Conservation (phyloP, 2,888 invertebrate species). For the Diaprepes abbreviatus region DNA sequence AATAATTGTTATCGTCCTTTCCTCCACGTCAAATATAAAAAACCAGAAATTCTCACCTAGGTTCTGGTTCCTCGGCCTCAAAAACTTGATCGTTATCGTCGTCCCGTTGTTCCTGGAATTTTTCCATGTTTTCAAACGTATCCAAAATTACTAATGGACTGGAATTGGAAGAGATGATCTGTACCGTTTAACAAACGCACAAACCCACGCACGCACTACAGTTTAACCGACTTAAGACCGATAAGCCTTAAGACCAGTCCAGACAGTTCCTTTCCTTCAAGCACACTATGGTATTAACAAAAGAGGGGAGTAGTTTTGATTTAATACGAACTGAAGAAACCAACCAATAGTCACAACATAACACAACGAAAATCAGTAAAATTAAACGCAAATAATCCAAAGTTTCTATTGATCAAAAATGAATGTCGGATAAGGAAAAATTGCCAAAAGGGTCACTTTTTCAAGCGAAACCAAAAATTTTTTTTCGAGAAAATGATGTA, state of each 20-base stretch:
- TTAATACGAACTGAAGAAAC: conserved; percentile 40
- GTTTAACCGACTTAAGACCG: conserved; percentile 59
- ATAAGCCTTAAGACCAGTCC: conserved; percentile 60
- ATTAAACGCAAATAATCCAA: conserved; percentile 47
- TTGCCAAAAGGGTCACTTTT: conserved; percentile 68
- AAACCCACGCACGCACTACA: conserved; percentile 49
- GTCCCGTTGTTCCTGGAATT: conserved; percentile 80
- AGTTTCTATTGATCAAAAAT: conserved; percentile 35
- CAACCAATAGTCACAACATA: conserved; percentile 57
- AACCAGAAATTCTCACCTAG: conserved; percentile 67
- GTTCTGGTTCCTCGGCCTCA: conserved; percentile 75
- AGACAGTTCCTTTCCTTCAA: conserved; percentile 11
- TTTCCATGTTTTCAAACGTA: conserved; percentile 69
- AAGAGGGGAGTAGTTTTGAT: conserved; percentile 15
- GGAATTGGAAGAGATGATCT: background rate
- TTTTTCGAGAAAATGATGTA: conserved; percentile 69
- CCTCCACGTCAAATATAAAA: background rate
- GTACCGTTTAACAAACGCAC: conserved; percentile 41
- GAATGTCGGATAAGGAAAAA: conserved; percentile 53
- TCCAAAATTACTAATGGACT: conserved; percentile 29
- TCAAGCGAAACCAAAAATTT: conserved; percentile 68
- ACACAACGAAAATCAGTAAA: conserved; percentile 53
- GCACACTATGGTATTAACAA: conserved; percentile 19
- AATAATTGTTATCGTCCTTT: background rate
- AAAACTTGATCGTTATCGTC: conserved; percentile 83